These are phyloP conservation scores for Heterocephalus glaber DNA, from an alignment of 2,113 vertebrate genomes.

Conservation along the genomic window DNA sequence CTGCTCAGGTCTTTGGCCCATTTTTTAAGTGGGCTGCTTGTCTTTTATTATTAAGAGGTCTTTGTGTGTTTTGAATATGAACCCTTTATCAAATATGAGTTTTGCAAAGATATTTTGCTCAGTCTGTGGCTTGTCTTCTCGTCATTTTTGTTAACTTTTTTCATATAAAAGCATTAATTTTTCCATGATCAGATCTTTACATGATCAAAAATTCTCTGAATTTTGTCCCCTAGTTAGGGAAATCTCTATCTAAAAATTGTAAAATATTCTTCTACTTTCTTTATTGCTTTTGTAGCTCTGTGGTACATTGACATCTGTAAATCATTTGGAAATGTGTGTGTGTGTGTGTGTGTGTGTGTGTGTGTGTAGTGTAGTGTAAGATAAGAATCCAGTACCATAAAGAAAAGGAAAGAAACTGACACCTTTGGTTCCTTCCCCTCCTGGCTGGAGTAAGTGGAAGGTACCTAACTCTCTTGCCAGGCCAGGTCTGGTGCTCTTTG, in stretches of 20 bases:
- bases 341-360: no score
- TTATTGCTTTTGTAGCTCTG: not conserved
- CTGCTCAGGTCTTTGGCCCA: not conserved
- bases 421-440: not conserved
- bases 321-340: not conserved
- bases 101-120: not conserved
- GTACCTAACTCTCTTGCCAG: not conserved
- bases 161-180: not conserved
- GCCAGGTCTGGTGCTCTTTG: fast-evolving
- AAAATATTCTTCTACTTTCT: not conserved
- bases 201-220: not conserved
- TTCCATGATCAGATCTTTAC: not conserved
- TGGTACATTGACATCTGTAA: not conserved
- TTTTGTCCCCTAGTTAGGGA: not conserved
- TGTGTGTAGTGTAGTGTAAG: not conserved
- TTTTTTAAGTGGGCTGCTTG: not conserved
- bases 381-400: not conserved
- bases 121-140: not conserved
- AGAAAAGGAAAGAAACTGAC: not conserved
- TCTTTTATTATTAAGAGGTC: not conserved
- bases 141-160: not conserved
- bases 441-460: not conserved
- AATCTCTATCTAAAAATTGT: not conserved
- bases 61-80: not conserved
- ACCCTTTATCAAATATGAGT: not conserved